A percentile compares a stretch with the other conserved stretches of the same genome.
phyloP scores from a whole-genome alignment of 1,140 invertebrate species.

The Drosophila chauvacae region DNA sequence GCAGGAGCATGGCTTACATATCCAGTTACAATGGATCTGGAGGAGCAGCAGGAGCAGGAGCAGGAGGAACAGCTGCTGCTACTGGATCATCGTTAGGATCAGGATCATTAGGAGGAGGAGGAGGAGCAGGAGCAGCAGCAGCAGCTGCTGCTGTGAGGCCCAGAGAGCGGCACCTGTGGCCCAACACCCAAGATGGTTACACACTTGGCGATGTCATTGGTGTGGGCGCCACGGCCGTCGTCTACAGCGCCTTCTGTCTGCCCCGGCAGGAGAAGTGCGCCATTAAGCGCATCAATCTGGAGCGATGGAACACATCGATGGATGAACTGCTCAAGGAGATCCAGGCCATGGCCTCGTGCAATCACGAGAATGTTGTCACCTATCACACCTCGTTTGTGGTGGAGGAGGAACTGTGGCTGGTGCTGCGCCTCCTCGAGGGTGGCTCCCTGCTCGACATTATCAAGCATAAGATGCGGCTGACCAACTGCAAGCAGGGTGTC shows the following conservation, averaged over 20 bases:
- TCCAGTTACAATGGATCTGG: constrained; percentile 71
- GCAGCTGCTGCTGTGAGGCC: constrained; percentile 68
- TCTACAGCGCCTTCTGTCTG: constrained; percentile 96
- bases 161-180: constrained; percentile 89
- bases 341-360: constrained; percentile 99
- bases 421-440: constrained; percentile 93
- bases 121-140: neutral
- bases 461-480: constrained; percentile 96
- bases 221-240: constrained; percentile 98
- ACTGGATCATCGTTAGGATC: neutral
- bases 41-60: neutral
- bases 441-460: constrained; percentile 99
- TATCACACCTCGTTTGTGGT: constrained; percentile 99
- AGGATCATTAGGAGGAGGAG: neutral
- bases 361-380: constrained; percentile 99
- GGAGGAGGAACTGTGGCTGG: constrained; percentile 98
- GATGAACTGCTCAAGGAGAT: constrained; percentile 99
- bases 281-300: constrained; percentile 99
- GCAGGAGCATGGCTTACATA: constrained; percentile 58
- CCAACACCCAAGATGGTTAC: constrained; percentile 96
- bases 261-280: constrained; percentile 97
- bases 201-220: constrained; percentile 97
- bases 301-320: constrained; percentile 99
- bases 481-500: constrained; percentile 97
- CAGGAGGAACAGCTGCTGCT: neutral